Percentiles rank a stretch among this genome's conserved stretches.
Evolutionary conservation across 2,113 vertebrate species (phyloP).

Genomic region (Tragelaphus buxtoni): DNA sequence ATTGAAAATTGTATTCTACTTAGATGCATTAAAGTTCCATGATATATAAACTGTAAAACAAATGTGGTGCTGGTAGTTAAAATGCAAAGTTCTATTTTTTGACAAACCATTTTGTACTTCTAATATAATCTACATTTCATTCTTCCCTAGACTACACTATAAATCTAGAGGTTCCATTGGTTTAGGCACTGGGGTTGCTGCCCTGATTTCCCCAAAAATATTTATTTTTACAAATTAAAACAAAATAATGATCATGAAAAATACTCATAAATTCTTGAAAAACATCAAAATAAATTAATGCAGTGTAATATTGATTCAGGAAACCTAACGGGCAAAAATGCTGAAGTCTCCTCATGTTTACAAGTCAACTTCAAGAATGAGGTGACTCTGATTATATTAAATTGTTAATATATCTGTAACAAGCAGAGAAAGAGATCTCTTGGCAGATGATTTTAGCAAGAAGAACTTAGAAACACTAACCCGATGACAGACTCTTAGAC

Average conservation of each 20-base stretch:
- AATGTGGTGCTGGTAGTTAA: neutral
- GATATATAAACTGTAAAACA: neutral
- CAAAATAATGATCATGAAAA: neutral
- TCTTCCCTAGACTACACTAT: neutral
- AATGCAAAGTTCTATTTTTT: neutral
- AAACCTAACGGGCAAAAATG: neutral
- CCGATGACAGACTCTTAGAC: neutral
- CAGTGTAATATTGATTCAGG: neutral
- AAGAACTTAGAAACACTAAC: neutral
- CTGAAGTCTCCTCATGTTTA: neutral
- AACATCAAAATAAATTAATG: neutral
- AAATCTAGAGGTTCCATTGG: neutral
- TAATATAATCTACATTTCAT: neutral
- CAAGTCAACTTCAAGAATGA: neutral
- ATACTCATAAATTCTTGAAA: neutral
- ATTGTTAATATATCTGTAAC: neutral
- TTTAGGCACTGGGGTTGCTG: neutral
- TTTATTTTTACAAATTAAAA: neutral
- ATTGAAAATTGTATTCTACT: neutral
- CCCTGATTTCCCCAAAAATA: neutral
- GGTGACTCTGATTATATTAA: neutral
- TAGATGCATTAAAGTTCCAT: neutral
- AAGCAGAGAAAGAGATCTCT: neutral
- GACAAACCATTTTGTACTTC: neutral
- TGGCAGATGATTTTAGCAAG: neutral